These are phyloP conservation scores for Pyralis farinalis DNA, from an alignment of 2,888 invertebrate species.

Conservation along the genomic window DNA sequence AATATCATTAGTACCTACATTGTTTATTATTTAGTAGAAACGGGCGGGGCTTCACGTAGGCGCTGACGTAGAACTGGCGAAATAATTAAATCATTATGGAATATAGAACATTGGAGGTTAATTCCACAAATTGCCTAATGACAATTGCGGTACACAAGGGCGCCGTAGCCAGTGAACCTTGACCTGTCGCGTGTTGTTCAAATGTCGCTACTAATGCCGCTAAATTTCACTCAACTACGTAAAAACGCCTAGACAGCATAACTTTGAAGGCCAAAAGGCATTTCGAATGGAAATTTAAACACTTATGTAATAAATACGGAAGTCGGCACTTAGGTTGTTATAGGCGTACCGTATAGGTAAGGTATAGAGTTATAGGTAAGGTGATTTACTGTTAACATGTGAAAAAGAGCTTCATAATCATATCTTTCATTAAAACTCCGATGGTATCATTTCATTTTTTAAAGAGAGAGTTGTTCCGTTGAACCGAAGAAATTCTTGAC, in stretches of 20 bases:
- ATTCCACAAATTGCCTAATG: conserved; percentile 65
- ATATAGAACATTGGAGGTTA: conserved; percentile 35
- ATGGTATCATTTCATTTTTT: too few species aligned
- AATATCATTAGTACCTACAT: background rate
- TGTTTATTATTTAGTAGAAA: conserved; percentile 1
- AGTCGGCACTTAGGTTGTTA: too few species aligned
- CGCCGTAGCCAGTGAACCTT: conserved; percentile 43
- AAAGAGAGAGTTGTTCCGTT: too few species aligned
- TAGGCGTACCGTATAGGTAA: too few species aligned
- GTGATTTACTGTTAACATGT: too few species aligned
- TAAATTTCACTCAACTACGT: conserved; percentile 25
- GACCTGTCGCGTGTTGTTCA: conserved; percentile 62
- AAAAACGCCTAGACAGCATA: conserved; percentile 16
- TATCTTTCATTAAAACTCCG: too few species aligned
- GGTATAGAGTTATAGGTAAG: background rate
- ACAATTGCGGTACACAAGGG: conserved; percentile 45
- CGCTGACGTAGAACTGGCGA: background rate
- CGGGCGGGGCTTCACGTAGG: background rate
- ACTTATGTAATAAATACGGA: too few species aligned
- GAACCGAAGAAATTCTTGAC: too few species aligned
- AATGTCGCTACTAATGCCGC: conserved; percentile 47
- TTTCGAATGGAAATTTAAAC: too few species aligned
- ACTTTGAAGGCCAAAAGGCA: conserved; percentile 10
- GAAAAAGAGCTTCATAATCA: too few species aligned
- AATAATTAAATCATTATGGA: conserved; percentile 36